Base-by-base conservation (phyloP, 2,888 invertebrate species). In the Conchocele bisecta region DNA sequence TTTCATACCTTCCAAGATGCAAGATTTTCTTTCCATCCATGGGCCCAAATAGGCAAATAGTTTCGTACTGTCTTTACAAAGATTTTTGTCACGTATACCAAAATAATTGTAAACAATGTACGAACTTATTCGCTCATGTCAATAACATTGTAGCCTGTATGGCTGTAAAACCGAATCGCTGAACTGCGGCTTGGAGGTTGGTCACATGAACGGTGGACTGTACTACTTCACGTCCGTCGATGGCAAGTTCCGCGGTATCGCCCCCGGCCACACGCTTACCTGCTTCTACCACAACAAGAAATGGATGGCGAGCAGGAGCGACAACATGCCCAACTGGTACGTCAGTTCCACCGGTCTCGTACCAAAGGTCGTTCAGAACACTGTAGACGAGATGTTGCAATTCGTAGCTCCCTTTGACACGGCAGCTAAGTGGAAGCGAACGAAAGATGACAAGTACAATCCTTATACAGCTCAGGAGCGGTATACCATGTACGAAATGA, bases 241-340 rank as follows among this genome's bases (percentile, higher is more conserved):
- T 6, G 48, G n/a, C 3, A 33, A 53, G 9, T 82, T 79, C 60
- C 7, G 29, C 6, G 65, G 68, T 1, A 37, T 86, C 0, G 11
- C 41, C 0, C 70, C 81, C 2, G 71, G 75, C 3, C 7, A 46
- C 24, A 69, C 33, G 4, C 15, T 72, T 11, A 33, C 31, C 2
- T 78, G 78, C 33, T 17, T 39, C 7, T 68, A 69, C 39, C 28
- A 68, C 41, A 67, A 70, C 35, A 48, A 53, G 33, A 24, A 54
- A 20, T 84, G 81, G 82, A 75, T 65, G 9, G 75, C 81, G 1
- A 42, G 82, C 0, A 59, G 79, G n/a, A 80, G 83, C 0, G 85
- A 84, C 67, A 44, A 60, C 6, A 75, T 84, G 73, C 84, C 82
- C 3, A 84, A 86, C 65, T 86, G 85, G 85, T 82, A 78, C 37